Percentiles rank a stretch among this genome's conserved stretches.
These are phyloP conservation scores for Silvanus unidentatus DNA, from an alignment of 2,888 invertebrate species.

Conservation along the genomic window DNA sequence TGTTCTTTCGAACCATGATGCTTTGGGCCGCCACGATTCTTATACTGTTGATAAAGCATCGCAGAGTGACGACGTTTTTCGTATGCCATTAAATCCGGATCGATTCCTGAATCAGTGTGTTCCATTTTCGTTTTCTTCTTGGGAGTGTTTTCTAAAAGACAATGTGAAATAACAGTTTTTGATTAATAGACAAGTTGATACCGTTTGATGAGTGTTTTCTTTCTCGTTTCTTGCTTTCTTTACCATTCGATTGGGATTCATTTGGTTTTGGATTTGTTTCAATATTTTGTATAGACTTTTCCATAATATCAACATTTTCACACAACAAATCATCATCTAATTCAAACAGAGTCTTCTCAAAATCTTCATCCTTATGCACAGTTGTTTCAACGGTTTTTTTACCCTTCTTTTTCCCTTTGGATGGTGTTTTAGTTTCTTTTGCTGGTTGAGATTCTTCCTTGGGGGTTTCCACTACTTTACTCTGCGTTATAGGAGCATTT, in stretches of 20 bases:
- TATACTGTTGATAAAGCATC: constrained; percentile 67
- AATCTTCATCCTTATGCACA: constrained; percentile 63
- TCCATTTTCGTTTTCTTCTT: constrained; percentile 34
- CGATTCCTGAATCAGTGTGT: constrained; percentile 40
- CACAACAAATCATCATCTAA: constrained; percentile 53
- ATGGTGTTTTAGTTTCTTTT: constrained; percentile 15
- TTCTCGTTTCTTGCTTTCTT: constrained; percentile 17
- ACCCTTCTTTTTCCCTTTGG: constrained; percentile 27
- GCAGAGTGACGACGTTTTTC: constrained; percentile 62
- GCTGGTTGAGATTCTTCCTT: constrained; percentile 17
- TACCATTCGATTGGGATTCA: constrained; percentile 19
- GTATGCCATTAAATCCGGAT: constrained; percentile 61
- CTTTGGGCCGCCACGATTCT: constrained; percentile 72
- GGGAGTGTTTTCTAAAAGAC: constrained; percentile 23
- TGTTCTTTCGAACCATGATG: constrained; percentile 78
- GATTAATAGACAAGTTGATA: constrained; percentile 3
- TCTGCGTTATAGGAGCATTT: constrained; percentile 54
- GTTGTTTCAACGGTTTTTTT: constrained; percentile 11
- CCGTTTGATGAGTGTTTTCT: constrained; percentile 17
- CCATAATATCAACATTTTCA: constrained; percentile 32
- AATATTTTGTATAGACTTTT: constrained; percentile 35
- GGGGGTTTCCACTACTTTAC: constrained; percentile 37
- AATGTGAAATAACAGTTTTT: constrained; percentile 7
- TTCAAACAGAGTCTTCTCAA: constrained; percentile 61
- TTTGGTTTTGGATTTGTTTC: constrained; percentile 11